Conservation (phyloP, 2,888 invertebrate species). For the Protonemura montana region DNA sequence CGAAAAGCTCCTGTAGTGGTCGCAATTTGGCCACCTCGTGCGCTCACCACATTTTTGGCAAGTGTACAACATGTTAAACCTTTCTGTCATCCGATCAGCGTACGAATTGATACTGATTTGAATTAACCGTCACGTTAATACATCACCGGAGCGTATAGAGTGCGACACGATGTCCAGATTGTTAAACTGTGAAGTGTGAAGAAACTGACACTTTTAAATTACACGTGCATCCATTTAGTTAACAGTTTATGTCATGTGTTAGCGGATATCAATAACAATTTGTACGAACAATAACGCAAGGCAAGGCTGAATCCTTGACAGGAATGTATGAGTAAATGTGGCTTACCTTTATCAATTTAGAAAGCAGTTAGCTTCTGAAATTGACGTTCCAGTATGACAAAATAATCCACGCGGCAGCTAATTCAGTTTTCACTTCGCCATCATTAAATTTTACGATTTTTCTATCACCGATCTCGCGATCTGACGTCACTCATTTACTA, state of each 20-base stretch:
- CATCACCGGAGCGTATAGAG: no score
- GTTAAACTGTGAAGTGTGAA: not conserved
- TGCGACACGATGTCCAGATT: not conserved
- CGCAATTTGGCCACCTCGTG: not conserved
- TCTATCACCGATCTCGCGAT: not conserved
- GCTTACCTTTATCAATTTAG: conserved; percentile 22
- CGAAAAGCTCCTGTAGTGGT: not conserved
- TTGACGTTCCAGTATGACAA: not conserved
- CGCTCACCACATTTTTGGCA: not conserved
- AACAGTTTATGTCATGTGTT: not conserved
- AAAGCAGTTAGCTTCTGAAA: conserved; percentile 14
- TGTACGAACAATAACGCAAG: not conserved
- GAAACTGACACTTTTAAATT: not conserved
- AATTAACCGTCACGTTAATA: no score
- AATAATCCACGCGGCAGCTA: conserved; percentile 26
- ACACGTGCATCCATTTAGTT: not conserved
- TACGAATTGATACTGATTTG: no score
- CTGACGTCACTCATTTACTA: not conserved
- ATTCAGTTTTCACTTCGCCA: not conserved
- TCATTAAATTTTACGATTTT: not conserved
- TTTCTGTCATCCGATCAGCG: not conserved
- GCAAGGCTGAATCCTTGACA: conserved; percentile 33
- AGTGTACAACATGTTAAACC: not conserved
- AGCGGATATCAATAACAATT: not conserved
- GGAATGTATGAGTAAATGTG: conserved; percentile 16